These are phyloP conservation scores for Ophioderma brevispina DNA, from an alignment of 35 echinoderm and acorn worm species.

Conservation along the genomic window DNA sequence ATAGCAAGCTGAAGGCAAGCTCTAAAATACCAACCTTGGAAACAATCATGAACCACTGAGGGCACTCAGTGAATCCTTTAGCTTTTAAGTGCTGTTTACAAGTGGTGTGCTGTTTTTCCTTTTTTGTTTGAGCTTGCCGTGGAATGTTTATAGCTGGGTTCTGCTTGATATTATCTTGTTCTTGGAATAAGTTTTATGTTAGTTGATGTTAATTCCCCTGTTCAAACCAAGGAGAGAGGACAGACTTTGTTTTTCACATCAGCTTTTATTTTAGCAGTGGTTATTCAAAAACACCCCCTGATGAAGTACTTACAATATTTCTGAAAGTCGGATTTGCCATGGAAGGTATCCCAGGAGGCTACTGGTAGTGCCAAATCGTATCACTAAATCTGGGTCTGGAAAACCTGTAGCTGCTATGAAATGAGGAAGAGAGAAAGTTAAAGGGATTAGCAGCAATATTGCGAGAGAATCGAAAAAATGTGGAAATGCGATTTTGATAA, in stretches of 20 bases:
- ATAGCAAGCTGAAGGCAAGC: too few relatives aligned
- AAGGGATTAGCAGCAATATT: too few relatives aligned
- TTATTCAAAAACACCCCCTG: not conserved
- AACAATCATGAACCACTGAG: too few relatives aligned
- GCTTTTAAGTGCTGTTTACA: too few relatives aligned
- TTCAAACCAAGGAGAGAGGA: not conserved
- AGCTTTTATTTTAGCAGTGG: not conserved
- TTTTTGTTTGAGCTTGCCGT: too few relatives aligned
- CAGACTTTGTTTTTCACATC: too few relatives aligned
- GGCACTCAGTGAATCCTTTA: too few relatives aligned
- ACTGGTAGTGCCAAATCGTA: conserved; percentile 12
- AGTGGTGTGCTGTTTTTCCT: too few relatives aligned
- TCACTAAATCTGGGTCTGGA: conserved; percentile 24
- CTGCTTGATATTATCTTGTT: not conserved
- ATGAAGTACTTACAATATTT: conserved; percentile 36
- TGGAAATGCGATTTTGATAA: too few relatives aligned
- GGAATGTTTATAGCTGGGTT: too few relatives aligned
- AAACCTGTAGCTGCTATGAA: conserved; percentile 20
- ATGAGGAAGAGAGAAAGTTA: not conserved
- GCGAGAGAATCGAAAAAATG: too few relatives aligned
- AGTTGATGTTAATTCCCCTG: not conserved
- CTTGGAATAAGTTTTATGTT: not conserved
- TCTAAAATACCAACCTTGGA: too few relatives aligned
- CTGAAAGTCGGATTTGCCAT: conserved; percentile 36
- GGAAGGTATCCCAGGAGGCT: conserved; percentile 27